Conservation (phyloP, 2,113 vertebrate species). For the Micromys minutus region DNA sequence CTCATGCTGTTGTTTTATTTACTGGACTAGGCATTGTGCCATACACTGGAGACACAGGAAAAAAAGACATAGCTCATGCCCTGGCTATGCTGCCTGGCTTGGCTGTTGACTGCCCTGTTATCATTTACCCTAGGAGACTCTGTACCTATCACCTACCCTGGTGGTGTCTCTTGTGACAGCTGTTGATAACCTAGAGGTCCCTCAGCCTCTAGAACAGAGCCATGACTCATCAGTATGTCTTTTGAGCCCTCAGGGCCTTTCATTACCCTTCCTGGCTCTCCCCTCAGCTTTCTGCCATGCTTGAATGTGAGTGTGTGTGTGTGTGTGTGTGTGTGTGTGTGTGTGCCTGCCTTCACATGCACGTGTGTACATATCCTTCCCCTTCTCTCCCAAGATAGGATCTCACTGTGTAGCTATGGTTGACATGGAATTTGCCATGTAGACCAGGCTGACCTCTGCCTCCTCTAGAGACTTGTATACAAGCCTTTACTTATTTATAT, state of each 20-base stretch:
- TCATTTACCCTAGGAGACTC: neutral
- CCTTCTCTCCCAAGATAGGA: neutral
- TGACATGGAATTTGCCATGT: neutral
- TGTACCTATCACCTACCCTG: neutral
- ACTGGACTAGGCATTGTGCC: neutral
- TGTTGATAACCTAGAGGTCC: neutral
- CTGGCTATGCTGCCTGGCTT: neutral
- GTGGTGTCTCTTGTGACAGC: neutral
- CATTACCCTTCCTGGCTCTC: neutral
- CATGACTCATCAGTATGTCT: neutral
- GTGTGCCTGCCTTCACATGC: too few relatives aligned
- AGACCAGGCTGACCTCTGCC: neutral
- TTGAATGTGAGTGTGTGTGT: too few relatives aligned
- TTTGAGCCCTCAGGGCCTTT: neutral
- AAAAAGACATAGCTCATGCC: accelerated
- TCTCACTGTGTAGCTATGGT: neutral
- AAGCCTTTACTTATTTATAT: neutral
- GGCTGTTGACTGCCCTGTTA: neutral
- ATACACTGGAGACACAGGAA: neutral
- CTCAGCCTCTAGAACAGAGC: neutral
- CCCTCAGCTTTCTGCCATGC: neutral
- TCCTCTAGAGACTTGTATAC: neutral
- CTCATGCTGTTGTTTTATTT: neutral
- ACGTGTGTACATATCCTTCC: neutral
- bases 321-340: too few relatives aligned